Evolutionary conservation across 2,797 vertebrate species (phyloP).

Genomic region (Amazonetta brasiliensis): DNA sequence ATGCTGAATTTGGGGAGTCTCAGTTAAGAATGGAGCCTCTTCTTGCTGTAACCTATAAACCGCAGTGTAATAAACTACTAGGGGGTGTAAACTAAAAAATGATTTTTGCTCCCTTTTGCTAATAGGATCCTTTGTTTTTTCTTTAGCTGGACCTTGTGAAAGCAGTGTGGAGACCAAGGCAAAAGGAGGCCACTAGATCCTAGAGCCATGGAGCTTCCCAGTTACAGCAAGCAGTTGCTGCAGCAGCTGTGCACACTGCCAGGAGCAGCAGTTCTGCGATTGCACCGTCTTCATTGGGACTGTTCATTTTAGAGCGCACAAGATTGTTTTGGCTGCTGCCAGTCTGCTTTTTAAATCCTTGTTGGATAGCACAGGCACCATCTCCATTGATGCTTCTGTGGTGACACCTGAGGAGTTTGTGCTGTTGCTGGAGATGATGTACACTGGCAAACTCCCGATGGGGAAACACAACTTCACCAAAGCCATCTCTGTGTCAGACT

Average conservation of each 20-base stretch:
- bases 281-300: constrained; percentile 87
- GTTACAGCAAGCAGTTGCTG: constrained; percentile 88
- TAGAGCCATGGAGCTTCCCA: constrained; percentile 84
- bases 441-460: constrained; percentile 86
- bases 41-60: neutral
- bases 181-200: neutral
- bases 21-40: neutral
- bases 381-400: constrained; percentile 86
- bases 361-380: constrained; percentile 85
- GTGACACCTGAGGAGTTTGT: constrained; percentile 88
- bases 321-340: constrained; percentile 88
- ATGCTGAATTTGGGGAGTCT: neutral
- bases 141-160: neutral
- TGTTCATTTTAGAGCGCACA: constrained; percentile 85
- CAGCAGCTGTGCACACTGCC: constrained; percentile 88
- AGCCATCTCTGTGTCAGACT: constrained; percentile 87
- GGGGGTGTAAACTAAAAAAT: neutral
- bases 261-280: constrained; percentile 88
- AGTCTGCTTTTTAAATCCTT: constrained; percentile 90
- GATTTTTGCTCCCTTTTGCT: neutral
- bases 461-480: constrained; percentile 90
- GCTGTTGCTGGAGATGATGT: constrained; percentile 88
- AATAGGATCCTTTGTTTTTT: neutral
- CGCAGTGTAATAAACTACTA: neutral
- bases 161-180: neutral